Evolutionary conservation across 37 sponge, comb jelly and placozoan genomes (phyloP).

Genomic region (Oscarella lobularis): DNA sequence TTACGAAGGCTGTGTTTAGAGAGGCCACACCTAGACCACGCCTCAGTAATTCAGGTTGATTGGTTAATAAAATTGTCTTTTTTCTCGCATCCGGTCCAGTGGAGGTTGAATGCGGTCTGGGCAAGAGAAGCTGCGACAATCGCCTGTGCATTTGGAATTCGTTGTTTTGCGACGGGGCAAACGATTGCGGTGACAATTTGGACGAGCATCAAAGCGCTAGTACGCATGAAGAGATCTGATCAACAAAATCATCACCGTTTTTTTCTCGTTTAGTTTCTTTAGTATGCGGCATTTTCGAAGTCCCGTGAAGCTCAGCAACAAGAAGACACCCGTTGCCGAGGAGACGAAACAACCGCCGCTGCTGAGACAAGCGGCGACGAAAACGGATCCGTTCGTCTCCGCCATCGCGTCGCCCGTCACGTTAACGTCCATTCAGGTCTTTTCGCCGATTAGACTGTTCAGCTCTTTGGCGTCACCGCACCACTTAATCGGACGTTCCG

Average conservation of each 20-base stretch:
- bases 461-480: slow-evolving; percentile 43
- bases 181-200: neutral
- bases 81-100: too few species aligned
- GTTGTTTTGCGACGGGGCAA: neutral
- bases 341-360: slow-evolving; percentile 44
- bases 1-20: too few species aligned
- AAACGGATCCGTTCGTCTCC: slow-evolving; percentile 16
- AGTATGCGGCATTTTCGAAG: too few species aligned
- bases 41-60: too few species aligned
- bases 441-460: slow-evolving; percentile 42
- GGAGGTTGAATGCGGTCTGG: too few species aligned
- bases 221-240: too few species aligned
- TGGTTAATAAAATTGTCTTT: too few species aligned
- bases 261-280: too few species aligned
- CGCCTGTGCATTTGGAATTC: neutral
- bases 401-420: slow-evolving; percentile 15
- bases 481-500: slow-evolving; percentile 46
- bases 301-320: slow-evolving; percentile 36
- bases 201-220: neutral
- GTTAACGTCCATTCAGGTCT: slow-evolving; percentile 18
- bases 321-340: slow-evolving; percentile 38
- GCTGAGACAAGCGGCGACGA: slow-evolving; percentile 39
- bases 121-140: neutral
- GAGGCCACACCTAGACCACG: too few species aligned
- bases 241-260: too few species aligned